Percentiles rank a stretch among this genome's conserved stretches.
phyloP scores from a whole-genome alignment of 2,888 invertebrate species.

The Cylloceria caligata region DNA sequence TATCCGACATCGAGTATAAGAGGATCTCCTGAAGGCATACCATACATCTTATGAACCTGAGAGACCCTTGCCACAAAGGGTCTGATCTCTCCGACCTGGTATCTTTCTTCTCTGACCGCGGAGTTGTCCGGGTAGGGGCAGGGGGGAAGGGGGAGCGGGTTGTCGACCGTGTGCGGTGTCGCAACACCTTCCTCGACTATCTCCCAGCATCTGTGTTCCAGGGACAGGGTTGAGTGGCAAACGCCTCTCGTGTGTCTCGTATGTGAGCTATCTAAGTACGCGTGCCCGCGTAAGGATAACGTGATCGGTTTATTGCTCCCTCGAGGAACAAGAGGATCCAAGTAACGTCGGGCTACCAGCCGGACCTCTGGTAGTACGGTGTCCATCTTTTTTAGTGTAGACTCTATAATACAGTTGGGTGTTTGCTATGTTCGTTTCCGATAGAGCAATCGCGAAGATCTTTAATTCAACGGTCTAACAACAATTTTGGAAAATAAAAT shows the following conservation, averaged over 20 bases:
- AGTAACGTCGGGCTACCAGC: slow-evolving; percentile 54
- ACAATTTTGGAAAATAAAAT: not conserved
- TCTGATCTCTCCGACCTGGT: slow-evolving; percentile 46
- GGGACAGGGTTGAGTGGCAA: slow-evolving; percentile 50
- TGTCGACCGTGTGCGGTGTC: slow-evolving; percentile 29
- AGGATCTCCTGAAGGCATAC: slow-evolving; percentile 20
- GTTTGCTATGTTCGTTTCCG: not conserved
- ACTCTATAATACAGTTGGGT: not conserved
- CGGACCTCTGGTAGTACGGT: not conserved
- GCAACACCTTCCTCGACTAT: slow-evolving; percentile 17
- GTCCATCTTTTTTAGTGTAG: slow-evolving; percentile 37
- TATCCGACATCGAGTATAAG: not conserved
- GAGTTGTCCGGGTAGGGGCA: slow-evolving; percentile 59
- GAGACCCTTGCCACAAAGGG: slow-evolving; percentile 31
- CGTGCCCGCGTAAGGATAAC: slow-evolving; percentile 61
- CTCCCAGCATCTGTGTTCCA: slow-evolving; percentile 33
- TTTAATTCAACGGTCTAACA: not conserved
- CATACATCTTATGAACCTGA: slow-evolving; percentile 9
- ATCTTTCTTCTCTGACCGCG: slow-evolving; percentile 57
- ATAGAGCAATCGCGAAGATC: not conserved
- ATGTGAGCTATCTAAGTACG: slow-evolving; percentile 51
- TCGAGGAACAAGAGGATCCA: slow-evolving; percentile 39
- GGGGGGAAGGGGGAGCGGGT: no score
- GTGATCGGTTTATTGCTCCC: slow-evolving; percentile 65
- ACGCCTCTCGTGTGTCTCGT: slow-evolving; percentile 49